Evolutionary conservation across 2,888 invertebrate species (phyloP).

Genomic region (Odontomyia ornata): DNA sequence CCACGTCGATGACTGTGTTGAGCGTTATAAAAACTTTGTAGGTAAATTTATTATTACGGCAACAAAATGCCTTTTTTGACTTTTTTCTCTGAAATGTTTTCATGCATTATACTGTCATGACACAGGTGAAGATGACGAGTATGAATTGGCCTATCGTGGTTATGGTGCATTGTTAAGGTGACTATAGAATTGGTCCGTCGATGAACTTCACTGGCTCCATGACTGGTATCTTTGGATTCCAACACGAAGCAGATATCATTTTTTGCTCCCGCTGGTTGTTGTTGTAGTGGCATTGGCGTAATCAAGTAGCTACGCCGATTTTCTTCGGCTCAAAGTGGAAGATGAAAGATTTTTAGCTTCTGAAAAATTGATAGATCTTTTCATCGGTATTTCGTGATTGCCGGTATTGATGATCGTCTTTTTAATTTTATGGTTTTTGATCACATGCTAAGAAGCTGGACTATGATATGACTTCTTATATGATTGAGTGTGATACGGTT

Average conservation of each 20-base stretch:
- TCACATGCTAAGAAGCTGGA: conserved; percentile 2
- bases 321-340: conserved; percentile 22
- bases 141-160: conserved; percentile 29
- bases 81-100: not conserved
- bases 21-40: conserved; percentile 10
- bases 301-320: conserved; percentile 49
- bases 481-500: conserved; percentile 29
- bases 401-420: conserved; percentile 32
- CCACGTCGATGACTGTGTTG: not conserved
- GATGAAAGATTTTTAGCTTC: conserved; percentile 24
- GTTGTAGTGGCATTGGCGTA: conserved; percentile 45
- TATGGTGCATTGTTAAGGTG: conserved; percentile 16
- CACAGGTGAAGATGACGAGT: conserved; percentile 44
- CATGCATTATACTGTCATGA: conserved; percentile 15
- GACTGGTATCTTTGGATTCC: conserved; percentile 18
- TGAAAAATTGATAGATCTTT: conserved; percentile 40
- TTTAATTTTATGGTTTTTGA: conserved; percentile 36
- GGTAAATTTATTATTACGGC: conserved; percentile 38
- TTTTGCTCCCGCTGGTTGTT: not conserved
- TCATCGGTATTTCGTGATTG: not conserved
- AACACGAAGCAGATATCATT: not conserved
- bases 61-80: conserved; percentile 30
- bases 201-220: conserved; percentile 21
- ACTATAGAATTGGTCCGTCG: conserved; percentile 3
- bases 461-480: conserved; percentile 26